These are phyloP conservation scores for Petrophora chlorosata DNA, from an alignment of 2,888 invertebrate genomes.

Conservation along the genomic window DNA sequence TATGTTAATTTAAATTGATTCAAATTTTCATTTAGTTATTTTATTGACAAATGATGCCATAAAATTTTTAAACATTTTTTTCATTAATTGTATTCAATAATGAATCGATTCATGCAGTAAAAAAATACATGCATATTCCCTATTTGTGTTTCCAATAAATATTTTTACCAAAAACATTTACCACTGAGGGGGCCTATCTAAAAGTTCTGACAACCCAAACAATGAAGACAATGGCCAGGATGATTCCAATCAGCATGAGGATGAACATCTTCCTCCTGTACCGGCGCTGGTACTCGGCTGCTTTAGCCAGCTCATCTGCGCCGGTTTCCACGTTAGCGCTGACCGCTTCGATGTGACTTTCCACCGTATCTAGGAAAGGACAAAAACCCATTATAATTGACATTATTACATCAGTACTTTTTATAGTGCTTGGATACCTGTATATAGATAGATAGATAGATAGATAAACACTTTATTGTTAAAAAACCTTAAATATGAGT, in stretches of 20 bases:
- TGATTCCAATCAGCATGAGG: slow-evolving; percentile 86
- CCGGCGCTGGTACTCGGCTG: slow-evolving; percentile 88
- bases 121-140: too few species aligned
- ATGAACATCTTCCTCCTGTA: slow-evolving; percentile 90
- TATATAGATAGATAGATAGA: too few species aligned
- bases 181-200: slow-evolving; percentile 58
- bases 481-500: too few species aligned
- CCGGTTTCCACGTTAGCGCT: slow-evolving; percentile 91
- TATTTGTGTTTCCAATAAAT: neutral
- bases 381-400: neutral
- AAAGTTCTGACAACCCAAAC: slow-evolving; percentile 86
- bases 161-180: neutral
- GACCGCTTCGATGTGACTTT: slow-evolving; percentile 90
- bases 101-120: too few species aligned
- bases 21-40: too few species aligned
- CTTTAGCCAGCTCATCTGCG: slow-evolving; percentile 90
- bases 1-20: too few species aligned
- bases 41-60: too few species aligned
- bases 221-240: slow-evolving; percentile 87
- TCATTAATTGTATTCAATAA: too few species aligned
- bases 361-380: slow-evolving; percentile 88
- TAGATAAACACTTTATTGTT: too few species aligned
- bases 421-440: too few species aligned
- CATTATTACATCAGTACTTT: too few species aligned
- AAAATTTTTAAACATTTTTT: too few species aligned